These are phyloP conservation scores for Agrotis ipsilon DNA, from an alignment of 2,888 invertebrate species.

Conservation along the genomic window DNA sequence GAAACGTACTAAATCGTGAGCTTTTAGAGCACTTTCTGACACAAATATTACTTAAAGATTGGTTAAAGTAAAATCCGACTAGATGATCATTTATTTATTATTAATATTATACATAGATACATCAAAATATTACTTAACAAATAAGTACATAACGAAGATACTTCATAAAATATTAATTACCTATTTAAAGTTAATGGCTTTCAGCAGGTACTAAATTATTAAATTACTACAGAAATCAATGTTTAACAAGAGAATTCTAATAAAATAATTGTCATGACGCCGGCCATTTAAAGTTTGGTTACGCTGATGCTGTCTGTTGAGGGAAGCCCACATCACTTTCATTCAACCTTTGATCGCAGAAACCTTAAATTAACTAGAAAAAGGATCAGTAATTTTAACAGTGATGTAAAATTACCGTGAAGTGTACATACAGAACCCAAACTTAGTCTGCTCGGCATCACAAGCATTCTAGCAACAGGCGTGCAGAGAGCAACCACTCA, in stretches of 20 bases:
- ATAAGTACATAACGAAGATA: slow-evolving; percentile 48
- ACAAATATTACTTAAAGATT: background rate
- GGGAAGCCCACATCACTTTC: background rate
- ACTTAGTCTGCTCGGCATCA: slow-evolving; percentile 3
- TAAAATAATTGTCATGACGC: slow-evolving; percentile 6
- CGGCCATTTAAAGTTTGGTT: slow-evolving; percentile 5
- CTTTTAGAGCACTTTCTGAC: background rate
- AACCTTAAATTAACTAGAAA: background rate
- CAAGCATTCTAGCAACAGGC: background rate
- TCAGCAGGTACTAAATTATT: slow-evolving; percentile 56
- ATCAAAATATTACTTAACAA: slow-evolving; percentile 49
- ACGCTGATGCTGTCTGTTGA: background rate
- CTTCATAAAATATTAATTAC: slow-evolving; percentile 28
- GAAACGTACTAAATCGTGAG: too few relatives aligned
- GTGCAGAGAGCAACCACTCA: background rate
- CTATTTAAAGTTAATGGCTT: slow-evolving; percentile 43
- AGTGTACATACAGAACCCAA: background rate
- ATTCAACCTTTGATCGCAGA: background rate
- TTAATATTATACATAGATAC: slow-evolving; percentile 34
- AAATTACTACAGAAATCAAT: slow-evolving; percentile 39
- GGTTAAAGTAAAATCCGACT: background rate
- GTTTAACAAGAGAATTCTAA: slow-evolving; percentile 3
- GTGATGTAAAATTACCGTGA: background rate
- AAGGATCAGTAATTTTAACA: background rate
- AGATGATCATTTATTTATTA: slow-evolving; percentile 54